Percentiles rank a stretch among this genome's conserved stretches.
Evolutionary conservation across 1,140 invertebrate species (phyloP).

Genomic region (Drosophila serrata): DNA sequence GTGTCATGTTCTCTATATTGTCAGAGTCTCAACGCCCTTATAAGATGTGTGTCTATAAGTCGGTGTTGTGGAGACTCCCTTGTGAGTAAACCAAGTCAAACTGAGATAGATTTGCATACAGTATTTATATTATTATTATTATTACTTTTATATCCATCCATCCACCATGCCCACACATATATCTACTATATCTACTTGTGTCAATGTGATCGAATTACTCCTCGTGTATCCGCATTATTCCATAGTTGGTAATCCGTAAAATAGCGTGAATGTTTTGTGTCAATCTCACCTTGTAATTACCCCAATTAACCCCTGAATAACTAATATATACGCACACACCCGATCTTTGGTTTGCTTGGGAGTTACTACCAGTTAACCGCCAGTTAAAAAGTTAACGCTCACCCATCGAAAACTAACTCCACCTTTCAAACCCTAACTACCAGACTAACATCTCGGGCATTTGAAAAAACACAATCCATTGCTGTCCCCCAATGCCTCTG

Average conservation of each 20-base stretch:
- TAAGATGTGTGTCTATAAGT: constrained; percentile 80
- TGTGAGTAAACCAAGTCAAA: constrained; percentile 80
- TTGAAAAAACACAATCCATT: constrained; percentile 20
- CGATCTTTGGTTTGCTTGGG: constrained; percentile 11
- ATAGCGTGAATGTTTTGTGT: constrained; percentile 24
- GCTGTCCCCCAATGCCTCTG: constrained; percentile 12
- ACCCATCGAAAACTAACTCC: constrained; percentile 2
- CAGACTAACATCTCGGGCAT: constrained; percentile 21
- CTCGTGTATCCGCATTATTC: constrained; percentile 53
- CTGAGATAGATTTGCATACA: constrained; percentile 64
- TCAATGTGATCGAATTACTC: constrained; percentile 9
- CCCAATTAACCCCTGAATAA: constrained; percentile 4
- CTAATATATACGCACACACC: not conserved
- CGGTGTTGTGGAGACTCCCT: constrained; percentile 82
- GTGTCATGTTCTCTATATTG: constrained; percentile 81
- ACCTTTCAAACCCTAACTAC: not conserved
- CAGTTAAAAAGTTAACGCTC: not conserved
- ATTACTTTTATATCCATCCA: constrained; percentile 27
- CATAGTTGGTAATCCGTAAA: constrained; percentile 33
- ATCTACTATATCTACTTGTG: constrained; percentile 5
- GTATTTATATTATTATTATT: constrained; percentile 23
- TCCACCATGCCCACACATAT: constrained; percentile 23
- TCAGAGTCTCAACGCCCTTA: constrained; percentile 83
- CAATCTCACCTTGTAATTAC: constrained; percentile 23
- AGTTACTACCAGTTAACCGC: not conserved